phyloP scores from a whole-genome alignment of 2,113 vertebrate genomes.

The Lagopus leucura region DNA sequence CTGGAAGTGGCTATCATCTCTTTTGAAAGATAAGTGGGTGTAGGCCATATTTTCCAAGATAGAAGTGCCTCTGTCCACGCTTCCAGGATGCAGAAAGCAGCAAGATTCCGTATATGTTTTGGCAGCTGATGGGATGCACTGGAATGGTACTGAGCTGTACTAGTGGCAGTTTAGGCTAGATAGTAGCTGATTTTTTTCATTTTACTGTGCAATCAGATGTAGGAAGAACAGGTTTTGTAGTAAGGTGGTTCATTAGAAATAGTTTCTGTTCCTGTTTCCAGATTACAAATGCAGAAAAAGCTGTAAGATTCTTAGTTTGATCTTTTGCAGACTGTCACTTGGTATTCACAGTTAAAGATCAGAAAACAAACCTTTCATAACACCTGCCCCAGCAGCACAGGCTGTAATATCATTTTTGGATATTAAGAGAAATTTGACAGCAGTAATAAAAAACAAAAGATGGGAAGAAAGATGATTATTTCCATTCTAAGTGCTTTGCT shows the following conservation, averaged over 20 bases:
- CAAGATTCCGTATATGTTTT: background rate
- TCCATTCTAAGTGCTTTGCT: background rate
- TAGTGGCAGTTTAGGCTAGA: background rate
- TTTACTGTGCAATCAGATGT: too few species aligned
- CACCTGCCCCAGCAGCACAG: background rate
- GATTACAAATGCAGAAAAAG: background rate
- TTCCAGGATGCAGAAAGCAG: background rate
- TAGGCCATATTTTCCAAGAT: rapidly evolving
- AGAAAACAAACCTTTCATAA: background rate
- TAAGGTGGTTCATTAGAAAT: too few species aligned
- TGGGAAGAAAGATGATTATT: background rate
- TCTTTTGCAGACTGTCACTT: background rate
- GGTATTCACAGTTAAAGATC: background rate
- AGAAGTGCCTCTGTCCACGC: background rate
- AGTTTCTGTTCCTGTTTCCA: background rate
- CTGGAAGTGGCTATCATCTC: background rate
- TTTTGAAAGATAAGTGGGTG: background rate
- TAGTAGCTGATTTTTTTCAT: too few species aligned
- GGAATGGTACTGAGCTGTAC: too few species aligned
- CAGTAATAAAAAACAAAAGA: background rate
- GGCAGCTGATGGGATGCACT: too few species aligned
- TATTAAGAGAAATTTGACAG: constrained; percentile 2
- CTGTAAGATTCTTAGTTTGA: background rate
- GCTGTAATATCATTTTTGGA: background rate
- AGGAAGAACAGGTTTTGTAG: too few species aligned